Evolutionary conservation across 2,113 vertebrate species (phyloP).

Genomic region (Pedionomus torquatus): DNA sequence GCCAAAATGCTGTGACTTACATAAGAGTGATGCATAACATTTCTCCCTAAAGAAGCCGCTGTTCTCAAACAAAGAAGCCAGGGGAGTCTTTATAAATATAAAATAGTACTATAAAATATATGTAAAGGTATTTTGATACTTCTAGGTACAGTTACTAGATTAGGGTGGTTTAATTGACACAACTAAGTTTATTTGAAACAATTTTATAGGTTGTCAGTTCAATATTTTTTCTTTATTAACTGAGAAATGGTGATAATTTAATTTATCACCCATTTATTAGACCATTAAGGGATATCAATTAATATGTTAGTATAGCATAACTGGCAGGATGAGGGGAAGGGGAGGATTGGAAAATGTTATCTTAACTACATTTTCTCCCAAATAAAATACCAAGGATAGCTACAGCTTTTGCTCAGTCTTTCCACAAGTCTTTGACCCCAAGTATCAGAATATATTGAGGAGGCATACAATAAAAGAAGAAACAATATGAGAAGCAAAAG

Average conservation of each 20-base stretch:
- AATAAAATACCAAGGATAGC: not conserved
- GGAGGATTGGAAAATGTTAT: accelerated
- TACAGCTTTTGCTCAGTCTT: not conserved
- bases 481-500: not conserved
- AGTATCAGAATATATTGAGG: not conserved
- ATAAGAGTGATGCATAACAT: not conserved
- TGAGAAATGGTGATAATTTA: not conserved
- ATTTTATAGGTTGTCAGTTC: not conserved
- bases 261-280: not conserved
- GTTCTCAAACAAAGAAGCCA: not conserved
- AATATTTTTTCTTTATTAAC: not conserved
- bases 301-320: not conserved
- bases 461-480: not conserved
- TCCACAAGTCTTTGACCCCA: too few relatives aligned
- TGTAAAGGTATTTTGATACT: not conserved
- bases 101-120: not conserved
- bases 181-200: not conserved
- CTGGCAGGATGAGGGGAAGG: not conserved
- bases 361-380: not conserved
- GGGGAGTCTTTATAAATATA: not conserved
- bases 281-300: not conserved
- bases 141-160: not conserved
- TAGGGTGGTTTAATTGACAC: not conserved
- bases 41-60: not conserved
- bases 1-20: not conserved